These are phyloP conservation scores for Petrocephalus microphthalmus DNA, from an alignment of 2,113 vertebrate species.

Conservation along the genomic window DNA sequence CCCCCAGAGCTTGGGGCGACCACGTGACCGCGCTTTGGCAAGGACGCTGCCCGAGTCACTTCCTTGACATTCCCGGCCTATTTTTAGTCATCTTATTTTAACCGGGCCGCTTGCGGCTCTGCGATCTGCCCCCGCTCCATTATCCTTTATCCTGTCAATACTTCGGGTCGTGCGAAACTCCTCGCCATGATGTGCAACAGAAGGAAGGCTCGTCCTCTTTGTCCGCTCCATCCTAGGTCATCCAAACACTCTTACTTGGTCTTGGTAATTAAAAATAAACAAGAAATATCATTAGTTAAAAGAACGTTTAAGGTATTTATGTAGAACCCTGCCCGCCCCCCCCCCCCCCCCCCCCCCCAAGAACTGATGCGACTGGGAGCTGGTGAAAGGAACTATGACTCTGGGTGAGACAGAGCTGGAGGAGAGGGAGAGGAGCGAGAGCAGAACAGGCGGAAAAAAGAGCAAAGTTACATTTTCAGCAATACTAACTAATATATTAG, in stretches of 20 bases:
- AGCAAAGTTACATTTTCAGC: not conserved
- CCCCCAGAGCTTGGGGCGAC: not conserved
- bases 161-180: not conserved
- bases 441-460: not conserved
- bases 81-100: not conserved
- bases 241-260: not conserved
- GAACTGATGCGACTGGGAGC: not conserved
- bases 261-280: not conserved
- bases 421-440: not conserved
- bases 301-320: not conserved
- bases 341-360: not conserved
- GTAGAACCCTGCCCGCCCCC: not conserved
- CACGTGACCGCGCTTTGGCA: not conserved
- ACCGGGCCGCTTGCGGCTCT: not conserved
- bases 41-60: not conserved
- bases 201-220: not conserved
- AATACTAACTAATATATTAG: not conserved
- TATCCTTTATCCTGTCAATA: not conserved
- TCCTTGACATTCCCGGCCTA: not conserved
- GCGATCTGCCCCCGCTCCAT: not conserved
- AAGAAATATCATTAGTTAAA: not conserved
- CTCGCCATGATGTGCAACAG: not conserved
- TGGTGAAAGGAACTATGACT: not conserved
- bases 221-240: not conserved
- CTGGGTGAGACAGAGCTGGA: not conserved